These are phyloP conservation scores for Sapajus apella DNA, from an alignment of 2,113 vertebrate species.

Conservation along the genomic window DNA sequence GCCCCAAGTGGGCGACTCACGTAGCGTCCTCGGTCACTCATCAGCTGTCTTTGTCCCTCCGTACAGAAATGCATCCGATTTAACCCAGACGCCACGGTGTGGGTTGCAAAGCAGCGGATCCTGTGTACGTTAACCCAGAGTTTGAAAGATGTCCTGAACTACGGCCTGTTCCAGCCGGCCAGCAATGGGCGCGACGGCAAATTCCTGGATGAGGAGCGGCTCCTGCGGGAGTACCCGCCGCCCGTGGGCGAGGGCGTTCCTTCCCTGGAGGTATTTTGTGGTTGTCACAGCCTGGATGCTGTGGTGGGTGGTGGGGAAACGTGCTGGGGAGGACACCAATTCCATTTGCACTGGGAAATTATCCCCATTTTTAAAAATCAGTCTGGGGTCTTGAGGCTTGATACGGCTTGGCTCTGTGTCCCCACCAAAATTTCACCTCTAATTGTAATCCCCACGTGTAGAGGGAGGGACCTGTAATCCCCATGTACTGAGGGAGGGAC, in stretches of 20 bases:
- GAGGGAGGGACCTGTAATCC: too few relatives aligned
- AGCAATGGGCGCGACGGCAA: constrained; percentile 91
- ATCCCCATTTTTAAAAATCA: not conserved
- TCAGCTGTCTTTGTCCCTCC: fast-evolving
- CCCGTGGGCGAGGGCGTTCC: constrained; percentile 91
- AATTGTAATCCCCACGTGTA: too few relatives aligned
- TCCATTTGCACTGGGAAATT: not conserved
- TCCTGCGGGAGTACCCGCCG: constrained; percentile 94
- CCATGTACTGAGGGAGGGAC: too few relatives aligned
- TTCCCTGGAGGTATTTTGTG: constrained; percentile 89
- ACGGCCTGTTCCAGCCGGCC: constrained; percentile 95
- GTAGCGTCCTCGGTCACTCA: not conserved
- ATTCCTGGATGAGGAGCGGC: constrained; percentile 95
- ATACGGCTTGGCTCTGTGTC: too few relatives aligned
- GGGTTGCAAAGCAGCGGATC: constrained; percentile 94
- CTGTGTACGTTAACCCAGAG: constrained; percentile 94
- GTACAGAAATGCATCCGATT: constrained; percentile 96
- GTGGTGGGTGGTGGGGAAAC: fast-evolving
- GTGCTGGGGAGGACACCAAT: not conserved
- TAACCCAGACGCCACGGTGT: constrained; percentile 92
- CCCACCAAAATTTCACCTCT: too few relatives aligned
- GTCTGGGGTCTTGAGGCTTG: not conserved
- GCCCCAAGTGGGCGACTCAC: fast-evolving
- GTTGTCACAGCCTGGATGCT: fast-evolving
- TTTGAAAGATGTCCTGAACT: constrained; percentile 96